Evolutionary conservation across 2,797 vertebrate genomes (phyloP), one percentile per base, ranked within the genome.

Genomic region (Erethizon dorsatum): DNA sequence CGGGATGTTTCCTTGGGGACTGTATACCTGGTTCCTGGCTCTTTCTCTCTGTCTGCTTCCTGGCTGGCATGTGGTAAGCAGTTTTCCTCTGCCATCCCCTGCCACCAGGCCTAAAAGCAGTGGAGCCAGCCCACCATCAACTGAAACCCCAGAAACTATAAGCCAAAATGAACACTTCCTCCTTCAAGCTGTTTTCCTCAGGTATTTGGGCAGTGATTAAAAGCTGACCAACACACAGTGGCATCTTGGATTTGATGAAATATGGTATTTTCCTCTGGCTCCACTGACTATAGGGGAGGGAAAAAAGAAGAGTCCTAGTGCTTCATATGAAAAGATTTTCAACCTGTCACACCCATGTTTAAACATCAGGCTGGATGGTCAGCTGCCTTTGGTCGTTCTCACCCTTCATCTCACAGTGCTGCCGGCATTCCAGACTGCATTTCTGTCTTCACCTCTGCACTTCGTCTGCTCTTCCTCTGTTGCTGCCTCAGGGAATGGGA

Each of bases 201-300:
- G 45, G 73, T 47, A 77, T 47, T 77, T 50, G 45, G 13, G 26
- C 24, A 47, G 24, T 77, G 26, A 47, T 47, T 28, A 47, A 77
- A 28, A 47, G 26, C 13, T 77, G 73, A 77, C 24, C 45, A 77
- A 77, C 26, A 47, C 13, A 47, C 33, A 52, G 28, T 78, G 41
- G 13, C 56, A 65, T 90, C 67, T 59, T 89, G n/a, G n/a, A 57
- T 92, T 67, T 82, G 77, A 67, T 83, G 75, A 91, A 89, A 47
- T 84, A 12, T 12, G 10, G 0, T 41, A 18, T 85, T 75, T 77
- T 91, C 77, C 54, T 57, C 33, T 61, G 79, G 47, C 18, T 82
- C 11, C 31, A 54, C 28, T 79, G n/a, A 88, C 54, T 56, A 20
- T 59, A 82, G 45, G 82, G 11, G 20, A 86, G 41, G 17, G 47